Evolutionary conservation across 2,888 invertebrate species (phyloP).

Genomic region (Scaptomyza cyrtandrae): DNA sequence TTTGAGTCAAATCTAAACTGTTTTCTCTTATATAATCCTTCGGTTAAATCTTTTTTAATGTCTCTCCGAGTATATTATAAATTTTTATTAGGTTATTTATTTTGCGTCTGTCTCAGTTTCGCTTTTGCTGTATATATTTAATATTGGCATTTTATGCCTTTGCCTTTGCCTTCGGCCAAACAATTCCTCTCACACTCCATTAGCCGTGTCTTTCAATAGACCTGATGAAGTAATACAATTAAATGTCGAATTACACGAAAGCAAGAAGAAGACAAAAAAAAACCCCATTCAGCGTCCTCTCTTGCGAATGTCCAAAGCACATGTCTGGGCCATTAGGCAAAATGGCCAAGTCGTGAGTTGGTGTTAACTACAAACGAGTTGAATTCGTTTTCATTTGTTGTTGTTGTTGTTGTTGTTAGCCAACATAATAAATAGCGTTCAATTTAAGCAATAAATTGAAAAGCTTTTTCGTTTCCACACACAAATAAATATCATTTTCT

Average conservation of each 20-base stretch:
- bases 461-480: slow-evolving; percentile 1
- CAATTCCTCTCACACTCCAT: slow-evolving; percentile 11
- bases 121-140: neutral
- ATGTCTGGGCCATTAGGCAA: slow-evolving; percentile 65
- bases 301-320: slow-evolving; percentile 43
- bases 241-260: slow-evolving; percentile 60
- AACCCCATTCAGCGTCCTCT: slow-evolving; percentile 3
- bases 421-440: slow-evolving; percentile 45
- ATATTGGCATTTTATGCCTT: neutral
- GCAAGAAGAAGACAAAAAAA: slow-evolving; percentile 9
- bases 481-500: too few relatives aligned
- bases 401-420: slow-evolving; percentile 56
- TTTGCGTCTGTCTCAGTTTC: neutral
- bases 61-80: neutral
- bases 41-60: neutral
- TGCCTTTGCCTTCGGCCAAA: slow-evolving; percentile 9
- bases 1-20: too few relatives aligned
- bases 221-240: slow-evolving; percentile 71
- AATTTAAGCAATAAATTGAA: slow-evolving; percentile 42
- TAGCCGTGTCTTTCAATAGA: slow-evolving; percentile 4
- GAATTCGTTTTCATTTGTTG: slow-evolving; percentile 64
- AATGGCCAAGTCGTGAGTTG: slow-evolving; percentile 72
- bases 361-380: slow-evolving; percentile 66
- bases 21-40: too few relatives aligned
- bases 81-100: too few relatives aligned